phyloP scores from a whole-genome alignment of 2,888 invertebrate species.

The Mythimna impura region DNA sequence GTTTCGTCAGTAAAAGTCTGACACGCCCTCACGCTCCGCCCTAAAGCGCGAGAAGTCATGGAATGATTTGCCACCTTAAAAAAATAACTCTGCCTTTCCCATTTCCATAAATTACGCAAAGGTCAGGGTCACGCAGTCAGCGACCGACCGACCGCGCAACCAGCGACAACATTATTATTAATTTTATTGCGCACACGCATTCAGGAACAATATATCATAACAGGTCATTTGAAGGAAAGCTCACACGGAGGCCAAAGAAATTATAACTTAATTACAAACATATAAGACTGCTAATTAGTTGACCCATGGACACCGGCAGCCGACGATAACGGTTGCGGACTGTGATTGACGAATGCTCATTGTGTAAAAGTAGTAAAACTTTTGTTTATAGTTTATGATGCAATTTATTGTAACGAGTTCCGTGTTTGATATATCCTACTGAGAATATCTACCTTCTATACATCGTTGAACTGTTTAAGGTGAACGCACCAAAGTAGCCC shows the following conservation, averaged over 20 bases:
- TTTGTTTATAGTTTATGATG: conserved; percentile 22
- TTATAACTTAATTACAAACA: conserved; percentile 56
- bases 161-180: conserved; percentile 60
- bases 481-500: neutral
- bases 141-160: conserved; percentile 53
- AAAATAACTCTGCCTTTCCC: conserved; percentile 35
- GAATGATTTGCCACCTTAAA: no score
- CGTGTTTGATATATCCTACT: conserved; percentile 16
- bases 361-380: conserved; percentile 3
- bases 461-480: neutral
- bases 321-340: conserved; percentile 25
- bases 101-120: conserved; percentile 62
- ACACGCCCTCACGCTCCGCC: no score
- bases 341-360: conserved; percentile 49
- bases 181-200: conserved; percentile 63
- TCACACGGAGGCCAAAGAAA: conserved; percentile 28
- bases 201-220: conserved; percentile 72
- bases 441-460: neutral
- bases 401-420: conserved; percentile 9
- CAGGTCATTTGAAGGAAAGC: conserved; percentile 64
- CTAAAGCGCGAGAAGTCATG: no score
- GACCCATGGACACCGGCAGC: conserved; percentile 17
- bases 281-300: conserved; percentile 55
- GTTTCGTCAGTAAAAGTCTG: no score
- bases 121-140: conserved; percentile 59